phyloP scores from a whole-genome alignment of 2,888 invertebrate species.

The Papilio protenor region DNA sequence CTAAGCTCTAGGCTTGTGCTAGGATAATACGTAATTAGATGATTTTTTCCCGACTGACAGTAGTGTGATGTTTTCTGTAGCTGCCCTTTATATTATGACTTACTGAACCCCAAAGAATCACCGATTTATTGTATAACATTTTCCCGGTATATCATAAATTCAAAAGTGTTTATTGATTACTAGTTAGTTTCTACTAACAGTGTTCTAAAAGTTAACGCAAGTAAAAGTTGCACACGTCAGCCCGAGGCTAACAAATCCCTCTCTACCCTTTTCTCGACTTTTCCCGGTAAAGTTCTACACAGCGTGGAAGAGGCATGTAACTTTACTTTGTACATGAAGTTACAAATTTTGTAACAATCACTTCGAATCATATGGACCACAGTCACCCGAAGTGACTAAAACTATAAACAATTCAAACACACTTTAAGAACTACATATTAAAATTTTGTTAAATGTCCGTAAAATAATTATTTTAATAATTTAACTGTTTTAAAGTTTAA shows the following conservation, averaged over 20 bases:
- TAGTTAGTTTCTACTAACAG: neutral
- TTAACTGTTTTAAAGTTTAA: too few species aligned
- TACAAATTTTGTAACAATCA: neutral
- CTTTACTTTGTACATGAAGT: conserved; percentile 3
- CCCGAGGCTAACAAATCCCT: conserved; percentile 25
- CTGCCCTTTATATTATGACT: too few species aligned
- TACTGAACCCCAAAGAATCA: too few species aligned
- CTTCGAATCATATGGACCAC: neutral
- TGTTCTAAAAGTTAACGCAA: neutral
- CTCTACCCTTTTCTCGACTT: conserved; percentile 12
- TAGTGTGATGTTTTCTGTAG: too few species aligned
- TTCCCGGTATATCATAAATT: too few species aligned
- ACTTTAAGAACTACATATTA: neutral
- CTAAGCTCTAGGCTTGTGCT: too few species aligned
- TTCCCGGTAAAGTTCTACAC: conserved; percentile 2
- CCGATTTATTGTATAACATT: too few species aligned
- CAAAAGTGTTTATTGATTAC: neutral
- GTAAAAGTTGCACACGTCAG: conserved; percentile 12
- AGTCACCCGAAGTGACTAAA: neutral
- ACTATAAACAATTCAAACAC: neutral
- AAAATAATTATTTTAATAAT: too few species aligned
- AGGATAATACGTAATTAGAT: too few species aligned
- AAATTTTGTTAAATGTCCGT: neutral
- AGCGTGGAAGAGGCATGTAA: conserved; percentile 4
- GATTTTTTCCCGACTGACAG: too few species aligned